phyloP scores from a whole-genome alignment of 2,113 vertebrate species.

The Callorhinus ursinus region DNA sequence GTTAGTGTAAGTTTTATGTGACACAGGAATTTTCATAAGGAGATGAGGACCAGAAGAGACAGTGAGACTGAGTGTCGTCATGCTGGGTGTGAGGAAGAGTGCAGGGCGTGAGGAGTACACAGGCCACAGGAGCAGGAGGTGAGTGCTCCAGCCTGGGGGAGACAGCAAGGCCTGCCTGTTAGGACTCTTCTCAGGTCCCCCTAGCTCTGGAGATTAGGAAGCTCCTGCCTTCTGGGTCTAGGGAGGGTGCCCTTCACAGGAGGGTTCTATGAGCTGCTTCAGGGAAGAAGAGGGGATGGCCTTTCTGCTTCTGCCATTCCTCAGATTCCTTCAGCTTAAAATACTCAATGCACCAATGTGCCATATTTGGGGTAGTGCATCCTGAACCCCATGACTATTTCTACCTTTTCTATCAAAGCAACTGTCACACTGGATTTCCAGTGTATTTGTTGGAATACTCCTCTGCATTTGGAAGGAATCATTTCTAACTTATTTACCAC shows the following conservation, averaged over 20 bases:
- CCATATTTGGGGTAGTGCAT: background rate
- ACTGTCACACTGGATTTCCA: background rate
- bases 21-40: background rate
- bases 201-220: background rate
- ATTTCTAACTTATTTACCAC: background rate
- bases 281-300: background rate
- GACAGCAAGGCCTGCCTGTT: background rate
- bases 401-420: background rate
- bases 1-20: background rate
- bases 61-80: background rate
- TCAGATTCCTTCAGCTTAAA: background rate
- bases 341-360: background rate
- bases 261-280: background rate
- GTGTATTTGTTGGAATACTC: no score
- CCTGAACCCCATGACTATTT: background rate
- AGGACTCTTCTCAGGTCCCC: background rate
- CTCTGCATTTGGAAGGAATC: background rate
- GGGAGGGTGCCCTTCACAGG: background rate
- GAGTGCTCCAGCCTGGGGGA: background rate
- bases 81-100: background rate
- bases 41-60: background rate
- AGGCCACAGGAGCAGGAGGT: background rate
- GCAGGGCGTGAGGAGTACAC: background rate
- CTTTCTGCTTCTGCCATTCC: background rate
- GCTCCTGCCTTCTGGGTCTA: background rate